Evolutionary conservation across 2,797 vertebrate species (phyloP).

Genomic region (Onychomys torridus): DNA sequence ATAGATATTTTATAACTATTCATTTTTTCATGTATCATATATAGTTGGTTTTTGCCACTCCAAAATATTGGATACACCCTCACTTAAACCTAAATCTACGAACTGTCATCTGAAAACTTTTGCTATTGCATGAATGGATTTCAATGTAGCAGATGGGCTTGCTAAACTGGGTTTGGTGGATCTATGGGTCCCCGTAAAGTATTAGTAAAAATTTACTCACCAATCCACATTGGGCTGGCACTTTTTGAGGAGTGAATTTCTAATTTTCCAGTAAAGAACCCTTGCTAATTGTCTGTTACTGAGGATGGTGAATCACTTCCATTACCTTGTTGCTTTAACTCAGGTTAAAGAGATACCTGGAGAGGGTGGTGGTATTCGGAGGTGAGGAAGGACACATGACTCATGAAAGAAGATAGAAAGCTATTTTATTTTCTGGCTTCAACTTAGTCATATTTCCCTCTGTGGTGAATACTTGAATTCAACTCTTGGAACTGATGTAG

Average conservation of each 20-base stretch:
- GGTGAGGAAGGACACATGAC: neutral
- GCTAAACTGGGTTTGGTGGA: neutral
- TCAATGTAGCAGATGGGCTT: neutral
- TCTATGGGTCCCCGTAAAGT: neutral
- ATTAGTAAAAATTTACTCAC: neutral
- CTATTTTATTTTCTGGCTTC: neutral
- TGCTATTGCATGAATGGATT: neutral
- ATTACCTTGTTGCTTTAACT: neutral
- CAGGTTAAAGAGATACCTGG: neutral
- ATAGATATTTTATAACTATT: neutral
- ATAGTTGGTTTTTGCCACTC: neutral
- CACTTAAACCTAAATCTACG: neutral
- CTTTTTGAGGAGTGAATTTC: neutral
- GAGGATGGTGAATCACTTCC: neutral
- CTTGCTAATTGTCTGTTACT: neutral
- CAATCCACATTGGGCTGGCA: neutral
- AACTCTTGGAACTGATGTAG: neutral
- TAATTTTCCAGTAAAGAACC: constrained; percentile 32
- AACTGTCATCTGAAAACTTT: neutral
- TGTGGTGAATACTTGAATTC: neutral
- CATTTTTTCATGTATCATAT: neutral
- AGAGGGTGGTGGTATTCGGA: neutral
- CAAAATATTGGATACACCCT: neutral
- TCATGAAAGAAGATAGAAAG: neutral
- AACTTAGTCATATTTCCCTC: neutral